Evolutionary conservation across 1,140 invertebrate genomes (phyloP), one percentile per base, ranked within the genome.

Genomic region (Neoseiulus cucumeris): DNA sequence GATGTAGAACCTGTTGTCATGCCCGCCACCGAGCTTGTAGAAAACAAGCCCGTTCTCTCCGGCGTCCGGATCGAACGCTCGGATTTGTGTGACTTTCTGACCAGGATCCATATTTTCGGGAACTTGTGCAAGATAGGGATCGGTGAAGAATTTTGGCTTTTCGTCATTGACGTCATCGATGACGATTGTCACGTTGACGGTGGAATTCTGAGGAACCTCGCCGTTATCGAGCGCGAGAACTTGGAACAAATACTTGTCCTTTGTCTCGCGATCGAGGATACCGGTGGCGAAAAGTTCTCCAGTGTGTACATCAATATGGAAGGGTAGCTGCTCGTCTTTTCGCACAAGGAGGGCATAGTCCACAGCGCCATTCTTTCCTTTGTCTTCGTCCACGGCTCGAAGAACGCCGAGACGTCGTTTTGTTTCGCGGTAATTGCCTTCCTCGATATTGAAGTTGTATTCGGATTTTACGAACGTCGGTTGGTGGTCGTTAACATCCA

Each of bases 401-500:
- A 86, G 78, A 64, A 80, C 80, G 33, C 82, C 79, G 6, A 82
- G 79, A 41, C 70, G 70, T 1, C 69, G 28, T 69, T 75, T 66
- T 68, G 73, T 29, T 68, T 71, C 18, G 66, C 69, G 64, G 72
- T 87, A 85, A 45, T 79, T 78, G 0, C 87, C 85, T 77, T 93
- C 90, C 18, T 84, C 77, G 0, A 89, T 79, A 68, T 87, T 84
- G 71, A 91, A 91, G 17, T 80, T 83, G 73, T 91, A 93, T 80
- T 83, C 85, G 1, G 83, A 80, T 70, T 86, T 83, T 68, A 82
- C 83, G 69, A 92, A 93, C 47, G 82, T 80, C 0, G 89, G 89
- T 17, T 84, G 80, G 72, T 91, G 87, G 72, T 92, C 85, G 72
- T 93, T 93, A 0, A 90, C 81, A 74, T 92, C 89, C 68, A 82